These are phyloP conservation scores for Proales similis DNA, from an alignment of 1,140 invertebrate genomes.

Conservation along the genomic window DNA sequence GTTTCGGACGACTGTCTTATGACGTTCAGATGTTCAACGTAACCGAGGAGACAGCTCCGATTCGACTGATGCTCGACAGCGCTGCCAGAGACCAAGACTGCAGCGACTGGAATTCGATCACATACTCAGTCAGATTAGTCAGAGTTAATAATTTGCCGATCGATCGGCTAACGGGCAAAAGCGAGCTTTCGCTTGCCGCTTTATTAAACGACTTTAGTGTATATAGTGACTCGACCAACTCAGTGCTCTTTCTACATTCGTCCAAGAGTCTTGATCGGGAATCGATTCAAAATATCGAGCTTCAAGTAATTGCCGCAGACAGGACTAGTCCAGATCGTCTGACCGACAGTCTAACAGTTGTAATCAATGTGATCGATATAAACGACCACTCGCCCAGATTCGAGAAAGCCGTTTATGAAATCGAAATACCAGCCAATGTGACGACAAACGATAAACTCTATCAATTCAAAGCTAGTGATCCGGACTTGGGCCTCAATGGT, in stretches of 20 bases:
- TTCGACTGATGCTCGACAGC: not conserved
- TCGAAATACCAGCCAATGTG: conserved; percentile 1
- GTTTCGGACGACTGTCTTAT: conserved; percentile 15
- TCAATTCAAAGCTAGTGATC: conserved; percentile 15
- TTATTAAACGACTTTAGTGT: not conserved
- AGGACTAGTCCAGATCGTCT: too few species aligned
- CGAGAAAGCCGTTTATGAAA: not conserved
- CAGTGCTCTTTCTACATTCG: conserved; percentile 14
- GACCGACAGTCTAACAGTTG: not conserved
- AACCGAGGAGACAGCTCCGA: conserved; percentile 22
- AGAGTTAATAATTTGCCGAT: not conserved
- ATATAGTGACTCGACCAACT: conserved; percentile 2
- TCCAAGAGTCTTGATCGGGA: conserved; percentile 18
- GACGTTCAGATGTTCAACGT: conserved; percentile 1
- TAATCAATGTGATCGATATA: conserved; percentile 28
- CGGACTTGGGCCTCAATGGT: conserved; percentile 26
- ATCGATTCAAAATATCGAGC: conserved; percentile 1
- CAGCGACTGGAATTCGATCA: not conserved
- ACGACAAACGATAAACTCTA: not conserved
- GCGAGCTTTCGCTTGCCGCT: not conserved
- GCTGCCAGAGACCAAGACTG: conserved; percentile 8
- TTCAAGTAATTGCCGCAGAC: conserved; percentile 12
- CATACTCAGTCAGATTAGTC: conserved; percentile 5
- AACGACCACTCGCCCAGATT: conserved; percentile 33
- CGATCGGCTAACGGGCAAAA: not conserved